Evolutionary conservation across 1,140 invertebrate genomes (phyloP), one percentile per base, ranked within the genome.

Genomic region (Drosophila kanapiae): DNA sequence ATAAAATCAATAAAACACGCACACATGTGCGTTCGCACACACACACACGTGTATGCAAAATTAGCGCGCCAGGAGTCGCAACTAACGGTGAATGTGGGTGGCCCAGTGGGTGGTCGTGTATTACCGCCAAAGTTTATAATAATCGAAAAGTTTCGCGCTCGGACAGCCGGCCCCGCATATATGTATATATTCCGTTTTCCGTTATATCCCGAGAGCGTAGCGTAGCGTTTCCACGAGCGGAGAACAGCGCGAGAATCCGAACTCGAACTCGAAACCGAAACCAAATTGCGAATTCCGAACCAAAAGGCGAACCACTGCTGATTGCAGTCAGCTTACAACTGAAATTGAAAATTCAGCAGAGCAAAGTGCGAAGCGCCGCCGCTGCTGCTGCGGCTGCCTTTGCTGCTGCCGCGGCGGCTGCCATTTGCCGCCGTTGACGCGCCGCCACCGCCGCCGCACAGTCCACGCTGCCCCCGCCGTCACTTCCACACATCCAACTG

Each of bases 321-420:
- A 92, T 92, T 92, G 91, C 91, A 92, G 91, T 92, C 91, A 91
- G 91, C 91, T 92, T 91, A 92, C 91, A 92, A 92, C 91, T 92
- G 91, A 92, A 91, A 92, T 92, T 92, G 91, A 92, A 92, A 92
- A 92, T 92, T 92, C 91, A 92, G 91, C 91, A 91, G 84, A 92
- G 91, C 91, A 92, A 82, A 91, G 91, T 86, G 83, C 87, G 84
- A 91, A 91, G 85, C 85, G 85, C 75, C 85, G 86, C 78, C 61
- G 61, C 58, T 54, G 58, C 77, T 35, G 75, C 35, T 27, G 47
- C 47, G 27, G 78, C 43, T 35, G 59, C 59, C 9, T 42, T 42
- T 58, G 56, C 62, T 45, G 62, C 51, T 65, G 69, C 42, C 63
- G 63, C 67, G n/a, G 59, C 59, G 45, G 54, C 65, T 58, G 69